Percentiles rank a stretch among this genome's conserved stretches.
Evolutionary conservation across 2,797 vertebrate genomes (phyloP).

Genomic region (Rachycentron canadum): DNA sequence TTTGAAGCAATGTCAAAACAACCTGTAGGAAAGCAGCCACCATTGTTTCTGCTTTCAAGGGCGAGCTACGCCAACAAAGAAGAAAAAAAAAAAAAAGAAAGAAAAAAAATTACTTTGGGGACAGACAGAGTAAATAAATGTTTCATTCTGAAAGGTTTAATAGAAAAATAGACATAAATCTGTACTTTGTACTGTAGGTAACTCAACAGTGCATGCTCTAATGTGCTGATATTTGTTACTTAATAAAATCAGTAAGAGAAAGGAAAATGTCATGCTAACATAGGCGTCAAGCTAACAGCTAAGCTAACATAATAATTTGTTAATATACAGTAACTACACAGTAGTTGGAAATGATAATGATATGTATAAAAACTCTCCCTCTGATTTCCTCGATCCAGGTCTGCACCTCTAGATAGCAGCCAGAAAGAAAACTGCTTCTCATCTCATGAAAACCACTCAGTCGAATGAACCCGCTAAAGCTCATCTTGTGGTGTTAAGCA

Average conservation of each 20-base stretch:
- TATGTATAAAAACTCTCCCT: conserved; percentile 79
- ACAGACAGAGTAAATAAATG: conserved; percentile 65
- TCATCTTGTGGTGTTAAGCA: not conserved
- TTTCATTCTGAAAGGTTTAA: conserved; percentile 72
- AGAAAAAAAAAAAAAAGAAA: not conserved
- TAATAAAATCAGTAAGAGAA: conserved; percentile 72
- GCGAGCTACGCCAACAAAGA: conserved; percentile 41
- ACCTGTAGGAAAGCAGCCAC: conserved; percentile 41
- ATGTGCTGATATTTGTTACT: conserved; percentile 58
- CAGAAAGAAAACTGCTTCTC: conserved; percentile 27
- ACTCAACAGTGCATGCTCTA: conserved; percentile 78
- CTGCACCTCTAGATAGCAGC: conserved; percentile 23
- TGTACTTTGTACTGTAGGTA: conserved; percentile 67
- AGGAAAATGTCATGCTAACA: conserved; percentile 71
- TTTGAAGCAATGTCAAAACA: conserved; percentile 60
- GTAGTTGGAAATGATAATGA: conserved; percentile 84
- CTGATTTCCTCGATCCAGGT: conserved; percentile 44
- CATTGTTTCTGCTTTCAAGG: conserved; percentile 43
- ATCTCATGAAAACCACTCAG: conserved; percentile 10
- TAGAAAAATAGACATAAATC: conserved; percentile 86
- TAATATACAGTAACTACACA: conserved; percentile 87
- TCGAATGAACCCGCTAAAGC: not conserved
- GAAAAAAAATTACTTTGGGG: conserved; percentile 22
- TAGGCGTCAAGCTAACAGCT: conserved; percentile 69
- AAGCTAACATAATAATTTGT: conserved; percentile 67